Evolutionary conservation across 2,797 vertebrate genomes (phyloP).

Genomic region (Enteromius radiatus): DNA sequence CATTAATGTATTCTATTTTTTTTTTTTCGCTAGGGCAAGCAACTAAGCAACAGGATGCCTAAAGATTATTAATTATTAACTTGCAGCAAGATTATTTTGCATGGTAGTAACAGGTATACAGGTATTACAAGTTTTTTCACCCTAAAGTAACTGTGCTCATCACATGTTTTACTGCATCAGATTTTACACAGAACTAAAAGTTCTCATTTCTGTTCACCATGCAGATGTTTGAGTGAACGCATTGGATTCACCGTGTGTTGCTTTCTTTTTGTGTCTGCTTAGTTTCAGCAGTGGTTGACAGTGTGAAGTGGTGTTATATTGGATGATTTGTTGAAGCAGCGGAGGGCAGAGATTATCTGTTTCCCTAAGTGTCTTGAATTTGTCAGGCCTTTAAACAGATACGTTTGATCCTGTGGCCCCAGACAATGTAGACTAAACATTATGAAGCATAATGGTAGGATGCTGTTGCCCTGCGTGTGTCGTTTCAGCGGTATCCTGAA

Average conservation of each 20-base stretch:
- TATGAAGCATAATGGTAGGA: background rate
- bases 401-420: slow-evolving; percentile 12
- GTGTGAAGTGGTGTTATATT: slow-evolving; percentile 21
- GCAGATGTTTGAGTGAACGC: background rate
- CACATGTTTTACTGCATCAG: background rate
- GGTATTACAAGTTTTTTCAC: background rate
- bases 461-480: background rate
- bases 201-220: background rate
- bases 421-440: slow-evolving; percentile 37
- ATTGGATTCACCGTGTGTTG: background rate
- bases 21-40: background rate
- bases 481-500: background rate
- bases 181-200: background rate
- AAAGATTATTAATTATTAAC: background rate
- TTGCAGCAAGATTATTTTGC: background rate
- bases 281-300: slow-evolving; percentile 18
- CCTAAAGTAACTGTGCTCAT: background rate
- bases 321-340: slow-evolving; percentile 28
- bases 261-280: slow-evolving; percentile 1
- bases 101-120: background rate
- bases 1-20: too few relatives aligned
- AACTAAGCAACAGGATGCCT: background rate
- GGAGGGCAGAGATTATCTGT: slow-evolving; percentile 40
- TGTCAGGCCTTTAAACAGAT: slow-evolving; percentile 32
- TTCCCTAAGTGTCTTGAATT: slow-evolving; percentile 6